These are phyloP conservation scores for Otolemur garnettii DNA, from an alignment of 2,113 vertebrate species.

Conservation along the genomic window DNA sequence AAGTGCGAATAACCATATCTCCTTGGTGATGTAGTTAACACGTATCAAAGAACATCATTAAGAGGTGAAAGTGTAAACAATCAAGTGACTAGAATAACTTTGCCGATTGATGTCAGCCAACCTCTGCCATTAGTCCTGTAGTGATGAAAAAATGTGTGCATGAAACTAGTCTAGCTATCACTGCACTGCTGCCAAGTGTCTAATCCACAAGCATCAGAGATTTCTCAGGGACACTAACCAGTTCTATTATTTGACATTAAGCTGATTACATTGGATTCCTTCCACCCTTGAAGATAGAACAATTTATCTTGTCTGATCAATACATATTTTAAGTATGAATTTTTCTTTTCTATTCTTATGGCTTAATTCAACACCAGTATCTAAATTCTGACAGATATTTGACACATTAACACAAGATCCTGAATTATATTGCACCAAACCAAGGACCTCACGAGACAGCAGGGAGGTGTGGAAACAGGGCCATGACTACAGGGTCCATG, in stretches of 20 bases:
- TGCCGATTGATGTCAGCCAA: neutral
- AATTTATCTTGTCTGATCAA: neutral
- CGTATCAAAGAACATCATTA: neutral
- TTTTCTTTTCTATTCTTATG: neutral
- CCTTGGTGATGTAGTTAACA: neutral
- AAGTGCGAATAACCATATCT: neutral
- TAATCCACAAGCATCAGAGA: neutral
- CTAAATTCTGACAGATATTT: neutral
- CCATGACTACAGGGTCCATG: neutral
- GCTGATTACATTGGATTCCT: neutral
- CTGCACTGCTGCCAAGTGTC: neutral
- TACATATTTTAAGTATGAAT: neutral
- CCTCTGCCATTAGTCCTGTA: neutral
- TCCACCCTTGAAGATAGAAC: neutral
- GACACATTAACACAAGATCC: neutral
- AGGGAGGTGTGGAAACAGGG: neutral
- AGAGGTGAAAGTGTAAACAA: neutral
- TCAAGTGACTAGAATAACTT: neutral
- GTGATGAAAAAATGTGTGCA: neutral
- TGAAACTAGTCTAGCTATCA: neutral
- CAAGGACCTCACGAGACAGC: neutral
- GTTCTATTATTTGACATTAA: neutral
- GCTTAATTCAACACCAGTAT: neutral
- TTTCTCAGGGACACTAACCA: neutral
- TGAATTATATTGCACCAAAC: neutral